phyloP scores from a whole-genome alignment of 2,113 vertebrate genomes.

The Bathybates hornii region DNA sequence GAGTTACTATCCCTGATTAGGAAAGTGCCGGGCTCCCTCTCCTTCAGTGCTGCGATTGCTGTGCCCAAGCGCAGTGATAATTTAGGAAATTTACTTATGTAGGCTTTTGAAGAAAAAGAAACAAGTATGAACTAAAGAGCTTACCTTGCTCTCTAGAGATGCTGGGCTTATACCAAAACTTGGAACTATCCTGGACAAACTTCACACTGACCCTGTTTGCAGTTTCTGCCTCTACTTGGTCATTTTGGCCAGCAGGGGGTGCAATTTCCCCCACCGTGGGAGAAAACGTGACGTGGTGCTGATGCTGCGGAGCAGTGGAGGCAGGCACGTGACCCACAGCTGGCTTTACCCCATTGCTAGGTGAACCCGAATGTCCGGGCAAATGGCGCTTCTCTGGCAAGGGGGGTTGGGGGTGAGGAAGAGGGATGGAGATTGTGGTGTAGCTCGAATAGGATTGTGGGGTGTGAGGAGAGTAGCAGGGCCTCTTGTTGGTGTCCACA shows the following conservation, averaged over 20 bases:
- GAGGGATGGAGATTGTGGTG: constrained; percentile 59
- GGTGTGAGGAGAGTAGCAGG: constrained; percentile 52
- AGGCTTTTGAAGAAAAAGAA: background rate
- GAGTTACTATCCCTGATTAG: constrained; percentile 90
- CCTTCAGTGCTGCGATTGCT: constrained; percentile 86
- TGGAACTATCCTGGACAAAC: constrained; percentile 89
- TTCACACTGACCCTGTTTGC: constrained; percentile 71
- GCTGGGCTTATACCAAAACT: constrained; percentile 90
- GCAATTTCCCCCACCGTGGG: constrained; percentile 73
- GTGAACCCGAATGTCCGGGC: constrained; percentile 29
- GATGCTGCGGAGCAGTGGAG: constrained; percentile 20
- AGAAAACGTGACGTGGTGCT: constrained; percentile 81
- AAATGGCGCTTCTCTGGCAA: constrained; percentile 81
- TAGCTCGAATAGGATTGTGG: constrained; percentile 46
- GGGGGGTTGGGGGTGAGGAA: constrained; percentile 73
- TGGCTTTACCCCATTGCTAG: constrained; percentile 30
- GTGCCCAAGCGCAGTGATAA: background rate
- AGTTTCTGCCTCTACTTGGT: constrained; percentile 42
- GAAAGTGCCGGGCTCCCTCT: constrained; percentile 83
- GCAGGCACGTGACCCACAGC: constrained; percentile 26
- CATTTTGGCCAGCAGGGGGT: constrained; percentile 22
- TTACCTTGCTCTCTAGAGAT: constrained; percentile 90
- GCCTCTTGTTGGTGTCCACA: constrained; percentile 46
- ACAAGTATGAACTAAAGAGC: background rate
- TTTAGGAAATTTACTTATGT: background rate